These are phyloP conservation scores for Electrona antarctica DNA, from an alignment of 2,113 vertebrate species.

Conservation along the genomic window DNA sequence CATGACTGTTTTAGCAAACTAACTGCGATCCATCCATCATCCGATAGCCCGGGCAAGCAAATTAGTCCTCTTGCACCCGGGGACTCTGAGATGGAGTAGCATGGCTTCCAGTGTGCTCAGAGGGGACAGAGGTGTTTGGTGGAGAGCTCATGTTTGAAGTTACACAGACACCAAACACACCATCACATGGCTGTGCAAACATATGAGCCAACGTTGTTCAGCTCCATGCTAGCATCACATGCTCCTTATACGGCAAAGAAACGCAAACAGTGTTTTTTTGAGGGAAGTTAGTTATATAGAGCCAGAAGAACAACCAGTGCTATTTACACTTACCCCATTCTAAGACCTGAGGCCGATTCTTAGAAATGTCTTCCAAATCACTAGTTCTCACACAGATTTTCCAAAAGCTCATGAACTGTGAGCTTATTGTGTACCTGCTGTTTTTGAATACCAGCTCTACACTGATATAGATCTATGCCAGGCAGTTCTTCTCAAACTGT, in stretches of 20 bases:
- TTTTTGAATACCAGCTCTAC: no score
- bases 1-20: slow-evolving; percentile 57
- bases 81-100: slow-evolving; percentile 38
- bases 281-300: no score
- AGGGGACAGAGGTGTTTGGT: slow-evolving; percentile 47
- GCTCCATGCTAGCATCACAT: slow-evolving; percentile 16
- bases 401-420: no score
- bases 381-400: no score
- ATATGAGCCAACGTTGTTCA: background rate
- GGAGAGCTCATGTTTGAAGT: slow-evolving; percentile 51
- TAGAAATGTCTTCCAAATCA: no score
- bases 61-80: slow-evolving; percentile 42
- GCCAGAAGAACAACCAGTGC: no score
- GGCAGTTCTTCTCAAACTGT: no score
- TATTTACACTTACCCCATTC: no score
- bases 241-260: background rate
- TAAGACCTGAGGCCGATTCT: no score
- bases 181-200: slow-evolving; percentile 24
- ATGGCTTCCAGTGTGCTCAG: slow-evolving; percentile 38
- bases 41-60: slow-evolving; percentile 34
- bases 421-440: no score
- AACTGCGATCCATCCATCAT: slow-evolving; percentile 65
- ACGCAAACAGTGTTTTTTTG: no score
- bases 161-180: slow-evolving; percentile 55
- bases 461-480: no score